Evolutionary conservation across 2,797 vertebrate species (phyloP), one percentile per base, ranked within the genome.

Genomic region (Chloroceryle amazona): DNA sequence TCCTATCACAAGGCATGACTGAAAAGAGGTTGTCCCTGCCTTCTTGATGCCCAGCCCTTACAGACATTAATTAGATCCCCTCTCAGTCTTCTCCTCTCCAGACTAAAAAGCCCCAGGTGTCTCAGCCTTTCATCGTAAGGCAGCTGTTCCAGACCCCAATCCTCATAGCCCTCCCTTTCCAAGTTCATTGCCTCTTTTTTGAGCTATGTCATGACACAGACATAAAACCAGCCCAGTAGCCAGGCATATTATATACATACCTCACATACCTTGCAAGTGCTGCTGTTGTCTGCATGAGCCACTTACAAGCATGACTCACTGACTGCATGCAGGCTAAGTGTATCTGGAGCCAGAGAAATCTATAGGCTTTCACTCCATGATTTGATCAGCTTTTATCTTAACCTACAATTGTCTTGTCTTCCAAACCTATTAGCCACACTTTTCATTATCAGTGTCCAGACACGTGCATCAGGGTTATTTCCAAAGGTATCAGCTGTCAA

Each of bases 221-320:
- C 18, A 15, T 10, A 47, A 67, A 89, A 20, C 7, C 44, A 61
- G 29, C 29, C 55, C 23, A 39, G 17, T 28, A 37, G 29, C 22
- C 19, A 65, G 84, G 10, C 41, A 8, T 28, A 10, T 31, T 29
- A n/a, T 41, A 10, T 11, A 54, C 19, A 12, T 16, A 3, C 21
- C 46, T 21, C 58, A 66, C 42, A 7, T 7, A 42, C 4, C 39
- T 42, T 10, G 7, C 31, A 63, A 63, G 47, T 13, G 19, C 28
- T 89, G 47, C 7, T 55, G 35, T 5, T 29, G 15, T 44, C 73
- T 83, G 17, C 17, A 3, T 6, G 9, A 81, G 37, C 12, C 29
- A 1, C 23, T 41, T 67, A 28, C 44, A 75, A 9, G 8, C 2
- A 2, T 19, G 54, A 35, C 13, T 2, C 3, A 3, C n/a, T 81